Base-by-base conservation (phyloP, 2,888 invertebrate species). In the Arctia plantaginis region DNA sequence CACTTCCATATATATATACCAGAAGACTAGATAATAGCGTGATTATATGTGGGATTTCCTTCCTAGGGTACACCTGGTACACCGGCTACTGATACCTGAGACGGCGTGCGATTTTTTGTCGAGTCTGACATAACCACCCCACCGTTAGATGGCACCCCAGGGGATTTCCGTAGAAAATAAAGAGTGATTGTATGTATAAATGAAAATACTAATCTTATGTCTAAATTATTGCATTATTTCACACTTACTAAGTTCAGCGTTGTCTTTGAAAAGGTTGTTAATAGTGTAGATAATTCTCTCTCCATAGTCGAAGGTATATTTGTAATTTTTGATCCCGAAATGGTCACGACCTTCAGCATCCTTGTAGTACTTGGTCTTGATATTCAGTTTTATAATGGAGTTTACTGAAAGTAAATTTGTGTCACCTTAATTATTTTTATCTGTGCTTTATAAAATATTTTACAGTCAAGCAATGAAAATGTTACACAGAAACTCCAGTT, bases 361-460 rank as follows among this genome's bases (percentile, higher is more conserved):
- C 82, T 95, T 95, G 89, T 90, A 95, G 82, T 95, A 95, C 80
- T 92, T 95, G 13, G 95, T 95, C 76, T 93, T 95, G 81, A 95
- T 95, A 81, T 94, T 92, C 88, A 95, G 82, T 84, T 93, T 95
- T 81, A 95, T 95, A 62, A 94, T 84, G 8, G 95, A 95, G 87
- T 95, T 95, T 10, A 95, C 95, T 95, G 92, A 47, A 95, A 90
- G 33, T 39, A 41, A 70, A 72, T 35, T 66, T 62, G 15, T 20
- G 27, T n/a, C 1, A 39, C 4, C 20, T 30, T 35, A 35, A 2
- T 65, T 59, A 27, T 59, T 27, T 30, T 62, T 10, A 55, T 27
- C 12, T 15, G 30, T 62, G 15, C 6, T 7, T 27, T 18, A 4
- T 18, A 27, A 30, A 62, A 30, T 30, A 15, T 15, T 62, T 18